Evolutionary conservation across 2,888 invertebrate genomes (phyloP).

Genomic region (Hydrotaea cyrtoneurina): DNA sequence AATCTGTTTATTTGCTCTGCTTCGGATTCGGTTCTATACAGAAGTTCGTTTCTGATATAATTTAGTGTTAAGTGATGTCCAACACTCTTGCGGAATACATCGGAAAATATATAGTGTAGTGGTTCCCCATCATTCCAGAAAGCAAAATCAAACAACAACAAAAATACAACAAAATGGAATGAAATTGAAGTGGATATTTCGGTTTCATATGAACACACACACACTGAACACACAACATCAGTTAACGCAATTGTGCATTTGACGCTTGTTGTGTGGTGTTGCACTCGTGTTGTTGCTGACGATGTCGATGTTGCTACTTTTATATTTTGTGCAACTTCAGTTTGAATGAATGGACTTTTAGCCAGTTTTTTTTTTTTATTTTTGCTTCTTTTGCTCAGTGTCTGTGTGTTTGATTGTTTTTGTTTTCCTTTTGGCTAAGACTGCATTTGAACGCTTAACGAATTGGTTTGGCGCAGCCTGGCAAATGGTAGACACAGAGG

Average conservation of each 20-base stretch:
- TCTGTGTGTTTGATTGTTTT: constrained; percentile 18
- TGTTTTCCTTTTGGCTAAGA: constrained; percentile 52
- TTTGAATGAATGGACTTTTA: constrained; percentile 66
- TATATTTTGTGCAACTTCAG: constrained; percentile 62
- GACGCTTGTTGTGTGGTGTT: constrained; percentile 30
- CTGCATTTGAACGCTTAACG: constrained; percentile 48
- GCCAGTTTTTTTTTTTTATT: constrained; percentile 51
- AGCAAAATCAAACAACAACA: background rate
- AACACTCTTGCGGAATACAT: constrained; percentile 28
- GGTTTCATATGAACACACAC: constrained; percentile 25
- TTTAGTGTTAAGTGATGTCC: constrained; percentile 38
- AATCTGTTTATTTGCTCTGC: too few species aligned
- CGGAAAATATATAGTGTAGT: background rate
- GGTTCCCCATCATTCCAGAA: background rate
- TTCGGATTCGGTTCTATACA: background rate
- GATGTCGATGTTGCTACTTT: background rate
- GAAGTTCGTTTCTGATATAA: background rate
- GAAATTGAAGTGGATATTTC: constrained; percentile 48
- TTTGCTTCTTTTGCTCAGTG: background rate
- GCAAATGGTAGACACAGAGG: constrained; percentile 33
- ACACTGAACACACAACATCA: constrained; percentile 47
- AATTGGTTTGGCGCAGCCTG: constrained; percentile 44
- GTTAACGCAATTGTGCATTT: constrained; percentile 63
- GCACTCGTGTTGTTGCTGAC: constrained; percentile 5
- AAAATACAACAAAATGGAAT: constrained; percentile 40